These are phyloP conservation scores for Neolamprologus tretocephalus DNA, from an alignment of 2,113 vertebrate species.

Conservation along the genomic window DNA sequence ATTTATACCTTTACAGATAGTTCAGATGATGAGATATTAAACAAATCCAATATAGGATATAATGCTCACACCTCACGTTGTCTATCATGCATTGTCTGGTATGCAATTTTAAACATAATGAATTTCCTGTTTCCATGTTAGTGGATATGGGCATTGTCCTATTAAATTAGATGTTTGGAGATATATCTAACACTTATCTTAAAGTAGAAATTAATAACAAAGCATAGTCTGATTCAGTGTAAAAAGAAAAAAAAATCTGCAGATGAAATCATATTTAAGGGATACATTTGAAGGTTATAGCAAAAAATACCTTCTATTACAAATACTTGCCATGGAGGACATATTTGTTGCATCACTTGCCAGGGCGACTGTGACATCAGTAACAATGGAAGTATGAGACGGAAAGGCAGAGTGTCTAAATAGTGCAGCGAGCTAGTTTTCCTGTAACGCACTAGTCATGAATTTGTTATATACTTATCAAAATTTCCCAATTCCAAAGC, in stretches of 20 bases:
- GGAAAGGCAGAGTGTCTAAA: not conserved
- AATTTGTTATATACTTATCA: not conserved
- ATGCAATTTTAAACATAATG: not conserved
- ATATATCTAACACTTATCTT: not conserved
- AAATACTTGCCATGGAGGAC: not conserved
- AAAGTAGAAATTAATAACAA: not conserved
- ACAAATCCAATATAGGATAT: not conserved
- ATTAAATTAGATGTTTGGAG: not conserved
- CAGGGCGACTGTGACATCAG: not conserved
- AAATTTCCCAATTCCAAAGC: not conserved
- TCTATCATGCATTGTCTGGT: not conserved
- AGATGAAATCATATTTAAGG: not conserved
- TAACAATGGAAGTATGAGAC: not conserved
- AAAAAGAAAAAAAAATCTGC: not conserved
- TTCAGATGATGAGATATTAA: not conserved
- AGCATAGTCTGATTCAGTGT: not conserved
- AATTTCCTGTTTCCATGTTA: not conserved
- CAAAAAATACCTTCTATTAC: not conserved
- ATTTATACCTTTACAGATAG: conserved; percentile 15
- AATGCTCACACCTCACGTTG: not conserved
- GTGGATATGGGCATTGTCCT: not conserved
- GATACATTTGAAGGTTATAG: not conserved
- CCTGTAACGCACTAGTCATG: not conserved
- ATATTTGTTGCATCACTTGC: not conserved
- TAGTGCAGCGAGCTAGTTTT: not conserved